These are phyloP conservation scores for Oreotrochilus melanogaster DNA, from an alignment of 2,113 vertebrate species.

Conservation along the genomic window DNA sequence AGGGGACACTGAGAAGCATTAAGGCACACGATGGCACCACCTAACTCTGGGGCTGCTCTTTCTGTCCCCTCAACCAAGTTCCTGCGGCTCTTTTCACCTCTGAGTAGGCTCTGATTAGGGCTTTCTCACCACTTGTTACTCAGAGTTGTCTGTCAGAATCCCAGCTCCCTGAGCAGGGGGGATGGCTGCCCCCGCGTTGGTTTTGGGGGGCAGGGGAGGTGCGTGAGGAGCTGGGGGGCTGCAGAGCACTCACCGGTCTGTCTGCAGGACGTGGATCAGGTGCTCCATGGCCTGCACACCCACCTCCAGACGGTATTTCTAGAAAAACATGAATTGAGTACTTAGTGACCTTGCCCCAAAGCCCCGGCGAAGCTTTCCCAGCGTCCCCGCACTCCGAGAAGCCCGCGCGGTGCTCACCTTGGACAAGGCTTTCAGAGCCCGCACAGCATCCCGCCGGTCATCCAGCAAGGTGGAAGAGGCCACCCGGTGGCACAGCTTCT, in stretches of 20 bases:
- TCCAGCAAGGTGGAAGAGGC: slow-evolving; percentile 96
- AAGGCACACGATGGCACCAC: accelerated
- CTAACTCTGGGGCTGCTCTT: background rate
- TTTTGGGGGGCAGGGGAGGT: too few relatives aligned
- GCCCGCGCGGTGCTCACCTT: slow-evolving; percentile 38
- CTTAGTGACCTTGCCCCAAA: accelerated
- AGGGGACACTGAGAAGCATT: accelerated
- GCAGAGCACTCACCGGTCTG: slow-evolving; percentile 86
- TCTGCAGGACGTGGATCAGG: slow-evolving; percentile 91
- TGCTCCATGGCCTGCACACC: slow-evolving; percentile 95
- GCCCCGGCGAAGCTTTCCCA: accelerated
- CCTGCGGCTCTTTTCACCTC: background rate
- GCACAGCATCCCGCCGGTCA: slow-evolving; percentile 94
- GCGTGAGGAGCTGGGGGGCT: accelerated
- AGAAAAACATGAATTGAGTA: accelerated
- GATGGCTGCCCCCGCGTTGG: accelerated
- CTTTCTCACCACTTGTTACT: too few relatives aligned
- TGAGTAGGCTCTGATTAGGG: accelerated
- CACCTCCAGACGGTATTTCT: slow-evolving; percentile 97
- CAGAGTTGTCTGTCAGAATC: too few relatives aligned
- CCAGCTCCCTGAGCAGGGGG: accelerated
- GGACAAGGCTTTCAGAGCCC: slow-evolving; percentile 93
- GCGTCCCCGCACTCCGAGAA: accelerated
- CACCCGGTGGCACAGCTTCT: slow-evolving; percentile 95
- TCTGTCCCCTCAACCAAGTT: background rate